A percentile compares a stretch with the other conserved stretches of the same genome.
These are phyloP conservation scores for Coelinius sp. DNA, from an alignment of 2,888 invertebrate genomes.

Conservation along the genomic window DNA sequence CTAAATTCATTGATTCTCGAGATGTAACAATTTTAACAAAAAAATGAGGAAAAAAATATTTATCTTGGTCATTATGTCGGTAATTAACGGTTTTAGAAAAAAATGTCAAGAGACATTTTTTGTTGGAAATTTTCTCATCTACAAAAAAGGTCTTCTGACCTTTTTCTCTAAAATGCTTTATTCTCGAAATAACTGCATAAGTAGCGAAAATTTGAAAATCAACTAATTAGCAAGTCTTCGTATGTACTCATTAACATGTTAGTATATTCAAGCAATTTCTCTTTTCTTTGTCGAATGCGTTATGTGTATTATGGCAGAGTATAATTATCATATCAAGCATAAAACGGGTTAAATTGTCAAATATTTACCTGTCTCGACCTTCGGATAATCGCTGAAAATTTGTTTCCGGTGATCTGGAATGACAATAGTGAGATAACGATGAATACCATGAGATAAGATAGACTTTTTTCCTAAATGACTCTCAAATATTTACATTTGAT, in stretches of 20 bases:
- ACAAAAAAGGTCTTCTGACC: too few species aligned
- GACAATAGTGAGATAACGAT: slow-evolving; percentile 29
- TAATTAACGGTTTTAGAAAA: too few species aligned
- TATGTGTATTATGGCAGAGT: not conserved
- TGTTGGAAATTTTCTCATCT: too few species aligned
- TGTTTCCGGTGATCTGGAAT: slow-evolving; percentile 68
- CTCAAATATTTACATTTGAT: not conserved
- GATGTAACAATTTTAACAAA: too few species aligned
- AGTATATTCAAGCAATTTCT: slow-evolving; percentile 1
- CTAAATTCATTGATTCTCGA: too few species aligned
- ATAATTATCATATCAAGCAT: slow-evolving; percentile 8
- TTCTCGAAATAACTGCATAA: too few species aligned
- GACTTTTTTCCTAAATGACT: not conserved
- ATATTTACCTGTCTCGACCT: slow-evolving; percentile 65
- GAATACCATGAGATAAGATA: not conserved
- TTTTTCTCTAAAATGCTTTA: too few species aligned
- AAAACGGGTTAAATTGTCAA: not conserved
- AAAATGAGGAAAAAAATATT: too few species aligned
- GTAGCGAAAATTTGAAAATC: too few species aligned
- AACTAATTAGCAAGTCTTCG: not conserved
- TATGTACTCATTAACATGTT: not conserved
- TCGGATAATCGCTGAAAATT: slow-evolving; percentile 65
- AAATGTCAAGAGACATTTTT: too few species aligned
- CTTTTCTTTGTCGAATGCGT: not conserved
- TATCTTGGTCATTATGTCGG: slow-evolving; percentile 13